Base-by-base conservation (phyloP, 1,140 invertebrate species). In the Elymnias hypermnestra region DNA sequence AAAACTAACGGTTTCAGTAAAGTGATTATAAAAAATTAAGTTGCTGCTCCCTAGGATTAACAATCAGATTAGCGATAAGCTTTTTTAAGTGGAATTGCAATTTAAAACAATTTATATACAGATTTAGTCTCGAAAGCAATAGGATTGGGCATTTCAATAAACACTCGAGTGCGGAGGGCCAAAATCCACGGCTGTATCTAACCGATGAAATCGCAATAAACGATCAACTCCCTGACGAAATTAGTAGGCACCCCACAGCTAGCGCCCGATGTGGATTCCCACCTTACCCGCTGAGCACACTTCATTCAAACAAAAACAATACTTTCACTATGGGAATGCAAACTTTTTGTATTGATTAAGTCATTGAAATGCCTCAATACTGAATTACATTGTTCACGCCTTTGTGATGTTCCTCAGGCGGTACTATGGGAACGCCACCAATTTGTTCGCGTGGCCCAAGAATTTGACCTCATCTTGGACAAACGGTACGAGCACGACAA, bases 271-370 rank as follows among this genome's bases (percentile, higher is more conserved):
- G 73, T 72, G 63, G 57, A 66, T 76, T 76, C 72, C 72, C 75
- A 74, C 53, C 65, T 61, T 12, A 13, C 74, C 70, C 60, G 72
- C 39, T 29, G 26, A 13, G 75, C 22, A 66, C 59, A 54, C 60
- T 55, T 46, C 60, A 60, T 69, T 70, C 62, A 76, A 22, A 54
- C 48, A 75, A 77, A 78, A 81, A 77, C 72, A 83, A 77, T 68
- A 52, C 51, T 12, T 3, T n/a, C n/a, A 38, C 49, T 79, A 83
- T 81, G 70, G 72, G 76, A 77, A 83, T 83, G 70, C 66, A 65
- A 69, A 77, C 55, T 59, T 70, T 73, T 72, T 81, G 65, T 83
- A 81, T 83, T 83, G 77, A 83, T 82, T 83, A 79, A 83, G 57
- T 72, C 72, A 72, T 72, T 73, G 62, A 78, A 79, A 72, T 43